Percentiles rank a stretch among this genome's conserved stretches.
Conservation (phyloP, 2,113 vertebrate species). For the Peucedramus taeniatus region DNA sequence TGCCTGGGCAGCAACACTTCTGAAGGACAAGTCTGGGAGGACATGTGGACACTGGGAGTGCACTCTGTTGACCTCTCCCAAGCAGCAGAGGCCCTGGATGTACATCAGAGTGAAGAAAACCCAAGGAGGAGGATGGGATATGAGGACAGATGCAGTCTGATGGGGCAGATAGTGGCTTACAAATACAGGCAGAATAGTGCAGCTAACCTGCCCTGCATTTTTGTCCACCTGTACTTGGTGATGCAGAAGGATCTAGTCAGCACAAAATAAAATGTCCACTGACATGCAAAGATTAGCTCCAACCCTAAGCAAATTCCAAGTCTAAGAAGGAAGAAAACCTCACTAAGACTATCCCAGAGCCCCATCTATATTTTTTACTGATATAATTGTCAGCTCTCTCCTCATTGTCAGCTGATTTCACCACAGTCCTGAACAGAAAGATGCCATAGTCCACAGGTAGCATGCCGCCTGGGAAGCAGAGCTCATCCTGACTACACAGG, state of each 20-base stretch:
- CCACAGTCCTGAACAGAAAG: background rate
- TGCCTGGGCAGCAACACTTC: background rate
- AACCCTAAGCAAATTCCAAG: background rate
- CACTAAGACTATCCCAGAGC: background rate
- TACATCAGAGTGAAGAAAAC: background rate
- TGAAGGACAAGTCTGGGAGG: background rate
- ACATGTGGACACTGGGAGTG: background rate
- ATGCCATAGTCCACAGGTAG: too few species aligned
- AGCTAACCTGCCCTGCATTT: background rate
- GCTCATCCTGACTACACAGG: background rate
- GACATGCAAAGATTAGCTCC: background rate
- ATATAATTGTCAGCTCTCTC: background rate
- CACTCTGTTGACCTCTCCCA: background rate
- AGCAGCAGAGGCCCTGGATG: background rate
- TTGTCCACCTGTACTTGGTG: background rate
- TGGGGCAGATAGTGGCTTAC: background rate
- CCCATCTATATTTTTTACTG: background rate
- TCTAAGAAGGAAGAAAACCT: background rate
- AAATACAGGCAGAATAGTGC: background rate
- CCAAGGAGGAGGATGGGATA: background rate
- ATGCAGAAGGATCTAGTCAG: background rate
- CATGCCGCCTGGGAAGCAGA: background rate
- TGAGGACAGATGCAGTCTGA: background rate
- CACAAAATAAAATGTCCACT: background rate
- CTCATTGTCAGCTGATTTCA: background rate